Evolutionary conservation across 2,797 vertebrate genomes (phyloP).

Genomic region (Onychomys torridus): DNA sequence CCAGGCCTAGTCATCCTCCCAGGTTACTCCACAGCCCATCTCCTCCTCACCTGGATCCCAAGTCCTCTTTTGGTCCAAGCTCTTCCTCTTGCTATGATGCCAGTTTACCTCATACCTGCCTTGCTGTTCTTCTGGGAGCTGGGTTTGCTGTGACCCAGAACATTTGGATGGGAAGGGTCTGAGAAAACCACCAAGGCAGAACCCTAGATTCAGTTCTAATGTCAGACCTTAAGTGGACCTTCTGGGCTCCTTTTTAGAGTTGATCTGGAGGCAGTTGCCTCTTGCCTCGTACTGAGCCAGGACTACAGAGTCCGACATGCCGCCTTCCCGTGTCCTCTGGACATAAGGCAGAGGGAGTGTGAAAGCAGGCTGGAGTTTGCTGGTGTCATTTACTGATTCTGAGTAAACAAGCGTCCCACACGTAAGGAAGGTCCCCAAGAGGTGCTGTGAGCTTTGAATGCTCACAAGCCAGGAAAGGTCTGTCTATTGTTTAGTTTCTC

Average conservation of each 20-base stretch:
- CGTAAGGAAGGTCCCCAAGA: background rate
- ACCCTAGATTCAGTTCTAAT: background rate
- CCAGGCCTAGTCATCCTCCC: background rate
- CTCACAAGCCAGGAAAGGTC: background rate
- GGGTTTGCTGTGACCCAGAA: background rate
- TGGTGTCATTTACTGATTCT: background rate
- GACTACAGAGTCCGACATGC: background rate
- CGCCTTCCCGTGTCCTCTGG: background rate
- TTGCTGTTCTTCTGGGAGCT: background rate
- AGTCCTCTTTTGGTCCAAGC: background rate
- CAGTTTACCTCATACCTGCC: background rate
- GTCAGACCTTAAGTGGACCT: background rate
- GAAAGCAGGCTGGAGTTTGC: background rate
- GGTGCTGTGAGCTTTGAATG: background rate
- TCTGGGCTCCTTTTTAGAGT: background rate
- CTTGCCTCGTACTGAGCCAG: background rate
- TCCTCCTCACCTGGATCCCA: background rate
- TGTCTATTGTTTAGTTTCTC: conserved; percentile 32
- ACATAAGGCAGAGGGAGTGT: background rate
- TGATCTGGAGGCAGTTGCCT: background rate
- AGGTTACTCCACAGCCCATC: background rate
- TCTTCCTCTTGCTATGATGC: background rate
- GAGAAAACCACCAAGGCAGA: background rate
- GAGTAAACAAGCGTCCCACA: background rate
- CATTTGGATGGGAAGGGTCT: background rate